These are phyloP conservation scores for Dorcus parallelipipedus DNA, from an alignment of 2,888 invertebrate genomes.

Conservation along the genomic window DNA sequence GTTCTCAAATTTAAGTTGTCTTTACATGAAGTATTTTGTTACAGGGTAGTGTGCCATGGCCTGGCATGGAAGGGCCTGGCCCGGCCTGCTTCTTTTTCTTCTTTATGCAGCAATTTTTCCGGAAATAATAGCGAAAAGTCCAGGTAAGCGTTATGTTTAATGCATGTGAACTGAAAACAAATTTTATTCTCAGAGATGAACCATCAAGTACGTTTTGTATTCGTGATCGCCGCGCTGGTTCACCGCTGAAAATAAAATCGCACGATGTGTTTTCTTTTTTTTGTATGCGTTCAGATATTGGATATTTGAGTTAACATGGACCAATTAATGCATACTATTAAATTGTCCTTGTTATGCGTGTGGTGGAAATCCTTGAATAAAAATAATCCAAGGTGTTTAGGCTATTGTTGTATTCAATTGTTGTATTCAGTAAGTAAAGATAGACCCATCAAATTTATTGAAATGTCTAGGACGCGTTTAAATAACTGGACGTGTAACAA, in stretches of 20 bases:
- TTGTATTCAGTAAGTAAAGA: not conserved
- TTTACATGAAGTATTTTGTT: conserved; percentile 29
- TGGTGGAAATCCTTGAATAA: too few species aligned
- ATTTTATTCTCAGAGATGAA: too few species aligned
- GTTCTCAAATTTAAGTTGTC: too few species aligned
- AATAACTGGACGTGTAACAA: too few species aligned
- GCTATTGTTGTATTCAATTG: not conserved
- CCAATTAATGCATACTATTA: conserved; percentile 27
- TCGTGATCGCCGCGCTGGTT: too few species aligned
- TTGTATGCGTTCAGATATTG: conserved; percentile 27
- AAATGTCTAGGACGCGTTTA: too few species aligned
- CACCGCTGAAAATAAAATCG: too few species aligned
- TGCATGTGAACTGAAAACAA: too few species aligned
- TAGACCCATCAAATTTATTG: not conserved
- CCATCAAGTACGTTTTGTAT: too few species aligned
- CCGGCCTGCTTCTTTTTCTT: conserved; percentile 43
- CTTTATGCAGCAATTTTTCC: conserved; percentile 31
- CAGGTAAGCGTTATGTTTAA: conserved; percentile 35
- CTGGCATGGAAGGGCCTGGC: conserved; percentile 49
- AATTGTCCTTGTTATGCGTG: too few species aligned
- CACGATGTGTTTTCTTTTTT: not conserved
- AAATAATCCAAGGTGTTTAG: not conserved
- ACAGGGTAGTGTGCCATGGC: conserved; percentile 49
- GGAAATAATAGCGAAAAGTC: conserved; percentile 44
- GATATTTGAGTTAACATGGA: conserved; percentile 29